These are phyloP conservation scores for Pollenia angustigena DNA, from an alignment of 2,888 invertebrate species.

Conservation along the genomic window DNA sequence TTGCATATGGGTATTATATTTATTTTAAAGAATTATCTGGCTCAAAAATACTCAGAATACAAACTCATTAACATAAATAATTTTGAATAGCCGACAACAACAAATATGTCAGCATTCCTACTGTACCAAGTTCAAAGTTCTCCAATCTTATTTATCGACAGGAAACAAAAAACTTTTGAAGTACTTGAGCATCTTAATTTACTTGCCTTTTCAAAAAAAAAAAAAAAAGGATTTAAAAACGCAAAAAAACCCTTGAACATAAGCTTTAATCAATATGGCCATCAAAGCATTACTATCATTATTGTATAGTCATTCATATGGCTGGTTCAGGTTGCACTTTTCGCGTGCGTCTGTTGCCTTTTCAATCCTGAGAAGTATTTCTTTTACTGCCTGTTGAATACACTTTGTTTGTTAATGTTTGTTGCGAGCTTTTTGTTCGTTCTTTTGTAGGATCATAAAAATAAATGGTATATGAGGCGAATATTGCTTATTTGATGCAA, in stretches of 20 bases:
- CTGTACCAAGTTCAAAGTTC: constrained; percentile 5
- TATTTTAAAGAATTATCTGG: too few relatives aligned
- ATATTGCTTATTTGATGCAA: constrained; percentile 70
- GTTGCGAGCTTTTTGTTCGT: constrained; percentile 4
- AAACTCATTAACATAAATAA: too few relatives aligned
- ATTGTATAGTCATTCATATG: constrained; percentile 24
- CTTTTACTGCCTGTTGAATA: constrained; percentile 34
- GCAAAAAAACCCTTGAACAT: constrained; percentile 34
- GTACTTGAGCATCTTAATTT: not conserved
- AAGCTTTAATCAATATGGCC: constrained; percentile 50
- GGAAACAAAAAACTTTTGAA: constrained; percentile 17
- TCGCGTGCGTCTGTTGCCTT: constrained; percentile 8
- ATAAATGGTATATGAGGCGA: constrained; percentile 70
- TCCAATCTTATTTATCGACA: not conserved
- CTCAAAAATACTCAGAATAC: too few relatives aligned
- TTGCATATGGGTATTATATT: too few relatives aligned
- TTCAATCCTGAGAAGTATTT: not conserved
- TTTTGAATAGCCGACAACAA: too few relatives aligned
- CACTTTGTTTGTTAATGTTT: not conserved
- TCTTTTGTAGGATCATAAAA: constrained; percentile 67
- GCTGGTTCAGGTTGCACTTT: constrained; percentile 11
- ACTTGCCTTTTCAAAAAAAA: not conserved
- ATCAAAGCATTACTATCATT: constrained; percentile 43
- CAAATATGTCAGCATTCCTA: not conserved
- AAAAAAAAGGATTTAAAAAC: not conserved